These are phyloP conservation scores for Anticlea derivata DNA, from an alignment of 2,888 invertebrate species.

Conservation along the genomic window DNA sequence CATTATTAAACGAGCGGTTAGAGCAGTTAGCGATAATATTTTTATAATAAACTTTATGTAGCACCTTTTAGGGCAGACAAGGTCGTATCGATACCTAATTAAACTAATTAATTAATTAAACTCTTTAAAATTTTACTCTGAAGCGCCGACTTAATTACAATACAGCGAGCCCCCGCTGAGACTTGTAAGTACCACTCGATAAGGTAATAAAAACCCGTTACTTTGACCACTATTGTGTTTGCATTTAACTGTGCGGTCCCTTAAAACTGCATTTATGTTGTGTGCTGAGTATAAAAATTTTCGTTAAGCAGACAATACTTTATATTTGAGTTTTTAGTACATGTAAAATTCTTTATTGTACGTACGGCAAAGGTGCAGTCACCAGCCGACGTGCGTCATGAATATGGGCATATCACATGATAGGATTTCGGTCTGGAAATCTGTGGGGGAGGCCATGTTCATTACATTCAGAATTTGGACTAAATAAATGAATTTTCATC, in stretches of 20 bases:
- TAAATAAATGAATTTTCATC: no score
- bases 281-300: constrained; percentile 13
- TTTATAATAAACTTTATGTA: neutral
- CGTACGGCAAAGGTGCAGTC: no score
- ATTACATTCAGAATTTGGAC: no score
- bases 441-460: no score
- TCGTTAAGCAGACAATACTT: neutral
- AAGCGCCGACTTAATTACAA: constrained; percentile 6
- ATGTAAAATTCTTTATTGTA: no score
- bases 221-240: constrained; percentile 26
- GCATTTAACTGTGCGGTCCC: constrained; percentile 22
- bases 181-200: constrained; percentile 22
- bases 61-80: constrained; percentile 1
- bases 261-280: constrained; percentile 23
- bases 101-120: no score
- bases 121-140: neutral
- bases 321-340: no score
- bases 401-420: no score
- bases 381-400: no score
- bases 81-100: constrained; percentile 9
- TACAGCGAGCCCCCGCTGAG: constrained; percentile 19
- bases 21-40: no score
- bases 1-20: no score
- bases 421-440: no score
- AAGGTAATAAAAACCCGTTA: constrained; percentile 32